phyloP scores from a whole-genome alignment of 2,888 invertebrate species.

The Brachyptera putata region DNA sequence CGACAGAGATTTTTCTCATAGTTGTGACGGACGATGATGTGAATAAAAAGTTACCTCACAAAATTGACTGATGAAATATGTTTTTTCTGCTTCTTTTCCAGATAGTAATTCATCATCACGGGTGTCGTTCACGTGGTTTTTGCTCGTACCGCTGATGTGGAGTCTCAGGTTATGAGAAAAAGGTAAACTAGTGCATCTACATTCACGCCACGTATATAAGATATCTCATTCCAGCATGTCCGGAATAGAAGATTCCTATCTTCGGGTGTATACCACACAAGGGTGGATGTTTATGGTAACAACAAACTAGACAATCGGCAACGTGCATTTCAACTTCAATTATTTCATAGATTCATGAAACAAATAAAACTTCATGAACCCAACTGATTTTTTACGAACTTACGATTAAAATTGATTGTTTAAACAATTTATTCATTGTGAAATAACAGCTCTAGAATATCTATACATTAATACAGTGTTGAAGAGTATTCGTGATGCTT shows the following conservation, averaged over 20 bases:
- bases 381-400: no score
- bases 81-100: slow-evolving; percentile 15
- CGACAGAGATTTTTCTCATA: neutral
- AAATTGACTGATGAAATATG: neutral
- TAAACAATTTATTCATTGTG: no score
- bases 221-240: neutral
- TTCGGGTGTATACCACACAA: neutral
- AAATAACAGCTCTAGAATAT: no score
- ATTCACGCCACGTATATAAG: neutral
- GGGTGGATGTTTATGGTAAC: no score
- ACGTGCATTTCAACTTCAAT: no score
- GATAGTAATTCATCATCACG: slow-evolving; percentile 13
- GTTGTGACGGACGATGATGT: neutral
- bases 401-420: no score
- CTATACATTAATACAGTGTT: no score
- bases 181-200: slow-evolving; percentile 17
- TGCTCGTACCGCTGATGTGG: slow-evolving; percentile 13
- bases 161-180: slow-evolving; percentile 26
- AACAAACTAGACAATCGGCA: no score
- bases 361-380: no score
- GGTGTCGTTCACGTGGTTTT: slow-evolving; percentile 14
- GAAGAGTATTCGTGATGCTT: no score
- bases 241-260: neutral
- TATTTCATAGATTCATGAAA: no score
- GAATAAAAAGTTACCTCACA: neutral